These are phyloP conservation scores for Troilus luridus DNA, from an alignment of 2,888 invertebrate genomes.

Conservation along the genomic window DNA sequence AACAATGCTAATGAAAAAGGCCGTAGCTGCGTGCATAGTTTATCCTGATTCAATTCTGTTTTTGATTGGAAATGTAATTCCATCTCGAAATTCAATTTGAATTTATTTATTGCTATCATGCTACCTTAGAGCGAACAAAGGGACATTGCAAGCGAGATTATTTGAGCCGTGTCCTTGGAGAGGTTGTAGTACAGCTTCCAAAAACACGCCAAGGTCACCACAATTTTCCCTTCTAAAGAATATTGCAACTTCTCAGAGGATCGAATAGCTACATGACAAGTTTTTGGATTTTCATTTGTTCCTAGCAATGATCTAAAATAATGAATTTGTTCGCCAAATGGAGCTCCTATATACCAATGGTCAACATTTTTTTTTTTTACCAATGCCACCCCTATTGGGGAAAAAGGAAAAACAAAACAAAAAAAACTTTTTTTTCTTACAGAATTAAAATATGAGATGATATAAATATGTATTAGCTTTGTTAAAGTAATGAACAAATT, in stretches of 20 bases:
- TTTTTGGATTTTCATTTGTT: too few relatives aligned
- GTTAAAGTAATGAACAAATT: too few relatives aligned
- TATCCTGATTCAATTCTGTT: background rate
- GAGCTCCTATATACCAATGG: too few relatives aligned
- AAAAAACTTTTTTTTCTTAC: too few relatives aligned
- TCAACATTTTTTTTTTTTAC: too few relatives aligned
- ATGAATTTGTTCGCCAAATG: too few relatives aligned
- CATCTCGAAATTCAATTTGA: background rate
- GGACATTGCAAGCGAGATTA: background rate
- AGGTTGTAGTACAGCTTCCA: conserved; percentile 4
- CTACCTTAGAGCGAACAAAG: background rate
- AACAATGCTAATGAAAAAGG: background rate
- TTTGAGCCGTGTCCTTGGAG: conserved; percentile 15
- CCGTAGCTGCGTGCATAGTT: background rate
- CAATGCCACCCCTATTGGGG: too few relatives aligned
- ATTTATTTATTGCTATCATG: background rate
- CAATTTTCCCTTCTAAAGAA: background rate
- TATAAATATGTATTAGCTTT: too few relatives aligned
- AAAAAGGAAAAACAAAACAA: too few relatives aligned
- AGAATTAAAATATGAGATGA: too few relatives aligned
- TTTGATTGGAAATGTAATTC: background rate
- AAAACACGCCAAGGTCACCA: conserved; percentile 1
- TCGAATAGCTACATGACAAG: too few relatives aligned
- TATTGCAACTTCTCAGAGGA: background rate
- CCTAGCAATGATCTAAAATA: too few relatives aligned